phyloP scores from a whole-genome alignment of 64 coral and sea anemone genomes.

The Actinia equina region DNA sequence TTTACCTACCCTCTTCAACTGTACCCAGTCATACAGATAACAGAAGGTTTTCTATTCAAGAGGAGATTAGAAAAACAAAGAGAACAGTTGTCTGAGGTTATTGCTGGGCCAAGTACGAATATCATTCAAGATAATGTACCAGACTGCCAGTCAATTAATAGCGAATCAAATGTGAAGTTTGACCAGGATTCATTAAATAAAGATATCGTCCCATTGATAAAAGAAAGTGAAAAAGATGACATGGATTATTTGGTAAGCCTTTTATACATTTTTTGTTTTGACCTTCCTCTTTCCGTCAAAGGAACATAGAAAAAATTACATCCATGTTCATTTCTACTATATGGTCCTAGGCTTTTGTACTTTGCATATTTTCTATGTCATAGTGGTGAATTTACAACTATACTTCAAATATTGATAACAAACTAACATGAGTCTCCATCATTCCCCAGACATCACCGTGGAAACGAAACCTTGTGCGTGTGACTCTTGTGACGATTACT shows the following conservation, averaged over 20 bases:
- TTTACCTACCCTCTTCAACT: conserved; percentile 95
- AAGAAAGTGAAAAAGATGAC: not conserved
- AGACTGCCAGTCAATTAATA: not conserved
- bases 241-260: not conserved
- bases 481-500: conserved; percentile 61
- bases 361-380: no score
- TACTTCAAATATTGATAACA: no score
- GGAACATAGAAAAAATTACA: no score
- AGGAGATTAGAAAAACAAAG: conserved; percentile 35
- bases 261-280: not conserved
- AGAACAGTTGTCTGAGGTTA: conserved; percentile 45
- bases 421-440: not conserved
- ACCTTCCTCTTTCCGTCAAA: not conserved
- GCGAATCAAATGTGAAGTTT: not conserved
- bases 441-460: conserved; percentile 64
- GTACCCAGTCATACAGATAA: conserved; percentile 87
- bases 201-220: not conserved
- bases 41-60: conserved; percentile 71
- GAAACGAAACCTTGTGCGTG: conserved; percentile 85
- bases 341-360: no score
- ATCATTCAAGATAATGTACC: not conserved
- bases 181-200: not conserved
- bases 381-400: no score
- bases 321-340: no score
- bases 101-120: conserved; percentile 42